Percentiles rank a stretch among this genome's conserved stretches.
Conservation (phyloP, 2,888 invertebrate genomes). For the Rhimphoctona megacephalus region DNA sequence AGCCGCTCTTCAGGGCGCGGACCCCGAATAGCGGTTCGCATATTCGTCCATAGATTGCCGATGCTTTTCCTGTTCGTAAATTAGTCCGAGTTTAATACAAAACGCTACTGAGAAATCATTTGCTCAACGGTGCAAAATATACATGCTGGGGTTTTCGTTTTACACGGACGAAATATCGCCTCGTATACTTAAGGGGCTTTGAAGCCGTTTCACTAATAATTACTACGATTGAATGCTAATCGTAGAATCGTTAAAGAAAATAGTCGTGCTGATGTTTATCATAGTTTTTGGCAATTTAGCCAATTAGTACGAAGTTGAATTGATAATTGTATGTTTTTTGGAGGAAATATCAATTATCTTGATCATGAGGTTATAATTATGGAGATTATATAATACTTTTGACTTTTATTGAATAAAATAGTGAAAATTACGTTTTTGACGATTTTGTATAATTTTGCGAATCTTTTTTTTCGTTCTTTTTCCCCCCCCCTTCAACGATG, state of each 20-base stretch:
- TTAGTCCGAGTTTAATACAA: conserved; percentile 1
- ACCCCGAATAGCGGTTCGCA: conserved; percentile 82
- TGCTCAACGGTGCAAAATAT: not conserved
- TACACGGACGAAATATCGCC: not conserved
- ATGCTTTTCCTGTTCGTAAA: conserved; percentile 18
- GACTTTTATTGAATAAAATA: not conserved
- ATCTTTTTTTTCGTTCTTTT: not conserved
- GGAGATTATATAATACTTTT: not conserved
- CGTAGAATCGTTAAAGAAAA: not conserved
- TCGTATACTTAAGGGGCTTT: not conserved
- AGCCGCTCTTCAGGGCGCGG: conserved; percentile 51
- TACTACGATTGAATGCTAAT: not conserved
- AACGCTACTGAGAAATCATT: not conserved
- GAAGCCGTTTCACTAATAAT: not conserved
- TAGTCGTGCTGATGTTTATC: not conserved
- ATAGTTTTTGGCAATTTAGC: not conserved
- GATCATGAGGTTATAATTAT: not conserved
- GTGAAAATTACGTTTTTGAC: not conserved
- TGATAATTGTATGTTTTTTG: not conserved
- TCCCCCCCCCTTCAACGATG: not conserved
- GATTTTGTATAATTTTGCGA: not conserved
- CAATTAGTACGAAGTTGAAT: not conserved
- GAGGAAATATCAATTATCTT: not conserved
- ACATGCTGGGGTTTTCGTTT: not conserved
- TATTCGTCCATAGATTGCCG: conserved; percentile 79